These are phyloP conservation scores for Leucophora obtusa DNA, from an alignment of 2,888 invertebrate species.

Conservation along the genomic window DNA sequence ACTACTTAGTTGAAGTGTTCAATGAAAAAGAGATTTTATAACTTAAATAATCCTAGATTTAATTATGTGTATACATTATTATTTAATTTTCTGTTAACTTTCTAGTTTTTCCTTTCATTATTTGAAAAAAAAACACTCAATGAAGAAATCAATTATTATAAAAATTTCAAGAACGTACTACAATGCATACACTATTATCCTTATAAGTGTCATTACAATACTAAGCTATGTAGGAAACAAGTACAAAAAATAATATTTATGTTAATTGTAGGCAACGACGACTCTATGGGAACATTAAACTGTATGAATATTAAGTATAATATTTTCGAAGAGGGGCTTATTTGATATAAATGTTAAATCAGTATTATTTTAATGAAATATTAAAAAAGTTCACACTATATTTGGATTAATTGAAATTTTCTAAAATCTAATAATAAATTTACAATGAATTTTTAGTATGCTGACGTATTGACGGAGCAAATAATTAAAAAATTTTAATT, in stretches of 20 bases:
- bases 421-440: no score
- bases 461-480: no score
- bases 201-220: slow-evolving; percentile 38
- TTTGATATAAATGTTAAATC: no score
- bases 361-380: no score
- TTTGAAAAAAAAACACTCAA: slow-evolving; percentile 26
- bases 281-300: not conserved
- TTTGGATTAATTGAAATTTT: no score
- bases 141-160: slow-evolving; percentile 58
- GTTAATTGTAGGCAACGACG: not conserved
- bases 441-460: no score
- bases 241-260: not conserved
- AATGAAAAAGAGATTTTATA: not conserved
- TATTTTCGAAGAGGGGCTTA: no score
- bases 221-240: slow-evolving; percentile 21
- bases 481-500: no score
- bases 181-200: slow-evolving; percentile 19
- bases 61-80: not conserved
- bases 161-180: slow-evolving; percentile 41
- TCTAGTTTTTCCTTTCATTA: not conserved
- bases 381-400: no score
- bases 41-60: not conserved
- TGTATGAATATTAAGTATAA: not conserved
- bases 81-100: not conserved
- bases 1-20: not conserved